These are phyloP conservation scores for Drosophila anomalipes DNA, from an alignment of 2,888 invertebrate species.

Conservation along the genomic window DNA sequence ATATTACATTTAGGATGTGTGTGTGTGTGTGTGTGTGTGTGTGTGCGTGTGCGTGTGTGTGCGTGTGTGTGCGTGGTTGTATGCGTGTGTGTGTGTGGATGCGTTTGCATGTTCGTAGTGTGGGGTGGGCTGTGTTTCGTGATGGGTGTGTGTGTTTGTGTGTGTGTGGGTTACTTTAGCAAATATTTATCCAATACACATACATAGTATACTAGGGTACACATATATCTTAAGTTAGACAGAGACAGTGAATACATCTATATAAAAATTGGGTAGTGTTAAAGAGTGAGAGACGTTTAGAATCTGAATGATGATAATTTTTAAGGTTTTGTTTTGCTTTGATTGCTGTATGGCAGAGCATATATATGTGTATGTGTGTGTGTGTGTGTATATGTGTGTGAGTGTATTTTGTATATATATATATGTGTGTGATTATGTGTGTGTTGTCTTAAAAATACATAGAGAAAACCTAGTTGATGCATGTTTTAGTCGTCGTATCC, in stretches of 20 bases:
- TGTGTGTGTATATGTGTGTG: slow-evolving; percentile 1
- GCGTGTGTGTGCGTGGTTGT: slow-evolving; percentile 11
- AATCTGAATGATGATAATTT: slow-evolving; percentile 71
- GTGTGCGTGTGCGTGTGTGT: background rate
- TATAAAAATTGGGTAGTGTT: slow-evolving; percentile 65
- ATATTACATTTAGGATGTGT: slow-evolving; percentile 31
- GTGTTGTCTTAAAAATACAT: slow-evolving; percentile 60
- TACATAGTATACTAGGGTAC: slow-evolving; percentile 62
- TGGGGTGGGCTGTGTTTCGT: slow-evolving; percentile 19
- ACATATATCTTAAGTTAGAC: slow-evolving; percentile 75
- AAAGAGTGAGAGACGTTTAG: slow-evolving; percentile 68
- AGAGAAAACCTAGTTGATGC: slow-evolving; percentile 57
- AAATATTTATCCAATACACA: slow-evolving; percentile 75
- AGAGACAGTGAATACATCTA: slow-evolving; percentile 76
- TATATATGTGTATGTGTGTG: slow-evolving; percentile 13
- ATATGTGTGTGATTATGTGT: slow-evolving; percentile 10
- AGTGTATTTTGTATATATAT: slow-evolving; percentile 17
- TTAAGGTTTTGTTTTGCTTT: slow-evolving; percentile 33
- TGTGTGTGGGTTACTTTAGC: slow-evolving; percentile 52
- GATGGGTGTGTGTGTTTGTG: slow-evolving; percentile 10
- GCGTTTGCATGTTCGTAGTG: slow-evolving; percentile 26
- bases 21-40: slow-evolving; percentile 23
- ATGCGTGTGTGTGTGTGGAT: slow-evolving; percentile 14
- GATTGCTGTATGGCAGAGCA: slow-evolving; percentile 23
- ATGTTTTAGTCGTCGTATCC: slow-evolving; percentile 41